These are phyloP conservation scores for Caenorhabditis parvicauda DNA, from an alignment of 2,888 invertebrate genomes.

Conservation along the genomic window DNA sequence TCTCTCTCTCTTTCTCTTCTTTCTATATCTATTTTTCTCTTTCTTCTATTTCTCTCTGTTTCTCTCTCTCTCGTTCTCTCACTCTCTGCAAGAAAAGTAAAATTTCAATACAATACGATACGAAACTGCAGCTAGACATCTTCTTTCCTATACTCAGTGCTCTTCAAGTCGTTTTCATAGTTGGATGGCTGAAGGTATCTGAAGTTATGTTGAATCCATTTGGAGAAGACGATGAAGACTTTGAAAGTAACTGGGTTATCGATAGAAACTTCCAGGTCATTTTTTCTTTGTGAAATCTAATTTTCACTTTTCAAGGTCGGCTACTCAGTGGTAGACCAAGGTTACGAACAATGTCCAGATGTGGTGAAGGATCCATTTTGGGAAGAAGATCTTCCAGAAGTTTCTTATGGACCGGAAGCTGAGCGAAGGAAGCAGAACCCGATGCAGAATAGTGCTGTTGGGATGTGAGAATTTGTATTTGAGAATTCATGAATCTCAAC, in stretches of 20 bases:
- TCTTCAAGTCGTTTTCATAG: constrained; percentile 54
- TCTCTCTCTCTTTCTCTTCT: not conserved
- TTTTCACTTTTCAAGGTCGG: constrained; percentile 32
- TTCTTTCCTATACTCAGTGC: constrained; percentile 53
- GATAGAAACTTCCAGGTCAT: constrained; percentile 51
- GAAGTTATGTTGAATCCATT: constrained; percentile 57
- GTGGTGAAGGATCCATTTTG: constrained; percentile 41
- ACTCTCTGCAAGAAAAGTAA: too few relatives aligned
- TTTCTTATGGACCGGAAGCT: constrained; percentile 12
- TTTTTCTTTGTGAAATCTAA: not conserved
- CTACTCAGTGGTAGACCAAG: constrained; percentile 50
- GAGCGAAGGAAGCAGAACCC: constrained; percentile 1
- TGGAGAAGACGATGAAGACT: constrained; percentile 55
- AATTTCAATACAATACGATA: too few relatives aligned
- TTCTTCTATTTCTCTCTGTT: not conserved
- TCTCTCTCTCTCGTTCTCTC: too few relatives aligned
- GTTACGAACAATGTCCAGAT: constrained; percentile 45
- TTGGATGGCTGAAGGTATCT: constrained; percentile 58
- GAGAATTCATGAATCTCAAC: not conserved
- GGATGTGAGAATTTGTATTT: constrained; percentile 9
- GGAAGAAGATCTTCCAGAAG: constrained; percentile 25
- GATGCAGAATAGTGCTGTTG: constrained; percentile 23
- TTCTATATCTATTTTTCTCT: not conserved
- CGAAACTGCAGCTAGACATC: constrained; percentile 36
- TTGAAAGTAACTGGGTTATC: constrained; percentile 56